Evolutionary conservation across 92 coral and sea anemone species (phyloP), one percentile per base, ranked within the genome.

Genomic region (Heteractis magnifica): DNA sequence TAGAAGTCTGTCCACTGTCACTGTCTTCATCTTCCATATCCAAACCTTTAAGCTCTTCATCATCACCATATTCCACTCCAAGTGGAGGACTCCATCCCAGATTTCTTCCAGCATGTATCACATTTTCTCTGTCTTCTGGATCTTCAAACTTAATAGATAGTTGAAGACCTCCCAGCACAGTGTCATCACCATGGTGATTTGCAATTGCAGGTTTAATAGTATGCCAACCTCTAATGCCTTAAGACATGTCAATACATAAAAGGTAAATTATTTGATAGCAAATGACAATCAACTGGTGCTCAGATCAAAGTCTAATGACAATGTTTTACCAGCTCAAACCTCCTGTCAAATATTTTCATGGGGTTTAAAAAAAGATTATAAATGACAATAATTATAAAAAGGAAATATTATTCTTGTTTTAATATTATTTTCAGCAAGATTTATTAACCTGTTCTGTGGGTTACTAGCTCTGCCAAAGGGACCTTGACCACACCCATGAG

Each of bases 141-240:
- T 97, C 98, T 53, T 93, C 86, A 77, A 97, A 92, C 83, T 86
- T 84, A 7, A 97, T 88, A 4, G 77, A 62, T 53, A 97, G 86
- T 79, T 97, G 95, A 50, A 97, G 92, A 64, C 99, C 99, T 71
- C 99, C 99, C 26, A 94, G 85, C 75, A 89, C 84, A 82, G 52
- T 81, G 77, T 81, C 75, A 16, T 72, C 65, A 48, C 75, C 52
- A 53, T 65, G 81, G 64, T 49, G 70, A 6, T 58, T 44, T 10
- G 65, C 48, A 6, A 72, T 76, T 81, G 85, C 18, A 21, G 55
- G 88, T 82, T 56, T 60, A 6, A 97, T 64, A 5, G 98, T 80
- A 64, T 87, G 90, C 99, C 99, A 97, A 15, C 98, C 99, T 72
- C 86, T 94, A 64, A 94, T 85, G 41, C 99, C 99, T 97, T 84